A percentile compares a stretch with the other conserved stretches of the same genome.
These are phyloP conservation scores for Amphiprion clarkii DNA, from an alignment of 2,797 vertebrate species.

Conservation along the genomic window DNA sequence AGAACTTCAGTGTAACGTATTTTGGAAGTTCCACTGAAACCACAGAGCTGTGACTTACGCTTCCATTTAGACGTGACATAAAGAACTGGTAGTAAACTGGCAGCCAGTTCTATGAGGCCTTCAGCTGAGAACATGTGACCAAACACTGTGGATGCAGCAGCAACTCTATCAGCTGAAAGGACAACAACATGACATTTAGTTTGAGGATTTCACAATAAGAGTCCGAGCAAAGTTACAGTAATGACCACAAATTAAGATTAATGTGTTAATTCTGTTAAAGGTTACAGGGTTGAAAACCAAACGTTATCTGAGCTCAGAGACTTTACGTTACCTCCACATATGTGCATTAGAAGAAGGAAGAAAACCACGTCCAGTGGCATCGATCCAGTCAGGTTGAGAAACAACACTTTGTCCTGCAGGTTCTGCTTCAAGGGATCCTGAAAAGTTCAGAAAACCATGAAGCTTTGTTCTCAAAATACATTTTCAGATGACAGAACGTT, in stretches of 20 bases:
- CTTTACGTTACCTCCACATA: not conserved
- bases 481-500: not conserved
- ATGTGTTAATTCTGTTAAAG: no score
- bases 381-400: not conserved
- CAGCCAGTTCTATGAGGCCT: not conserved
- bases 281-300: no score
- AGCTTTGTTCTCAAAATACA: not conserved
- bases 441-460: not conserved
- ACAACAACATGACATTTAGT: not conserved
- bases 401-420: not conserved
- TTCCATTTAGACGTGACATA: not conserved
- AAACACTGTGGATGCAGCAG: not conserved
- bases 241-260: no score
- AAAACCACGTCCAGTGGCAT: not conserved
- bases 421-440: not conserved
- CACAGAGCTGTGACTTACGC: slow-evolving; percentile 5
- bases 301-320: no score
- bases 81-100: not conserved
- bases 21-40: no score
- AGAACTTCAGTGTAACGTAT: no score
- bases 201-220: not conserved
- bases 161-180: not conserved
- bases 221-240: no score
- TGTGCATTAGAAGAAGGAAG: not conserved
- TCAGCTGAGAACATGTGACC: accelerated